Percentiles rank a stretch among this genome's conserved stretches.
phyloP scores from a whole-genome alignment of 2,797 vertebrate species.

The Neostethus bicornis region DNA sequence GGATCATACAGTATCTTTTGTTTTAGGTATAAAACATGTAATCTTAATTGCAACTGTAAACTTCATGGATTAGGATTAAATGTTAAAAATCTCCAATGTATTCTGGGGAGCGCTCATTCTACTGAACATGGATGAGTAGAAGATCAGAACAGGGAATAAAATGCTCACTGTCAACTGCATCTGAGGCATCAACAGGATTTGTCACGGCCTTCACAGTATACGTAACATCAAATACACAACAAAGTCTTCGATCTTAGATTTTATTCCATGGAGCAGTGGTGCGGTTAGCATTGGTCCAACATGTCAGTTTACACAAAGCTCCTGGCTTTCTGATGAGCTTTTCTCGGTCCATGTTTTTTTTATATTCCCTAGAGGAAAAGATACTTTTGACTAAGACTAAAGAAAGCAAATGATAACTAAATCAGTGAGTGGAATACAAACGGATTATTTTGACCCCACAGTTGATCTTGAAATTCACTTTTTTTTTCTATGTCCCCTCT shows the following conservation, averaged over 20 bases:
- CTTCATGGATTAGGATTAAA: constrained; percentile 33
- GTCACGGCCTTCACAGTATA: neutral
- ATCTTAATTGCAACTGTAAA: constrained; percentile 31
- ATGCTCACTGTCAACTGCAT: constrained; percentile 5
- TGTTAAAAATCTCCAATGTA: constrained; percentile 23
- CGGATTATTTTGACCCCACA: neutral
- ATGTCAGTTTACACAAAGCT: neutral
- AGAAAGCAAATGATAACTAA: neutral
- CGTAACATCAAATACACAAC: neutral
- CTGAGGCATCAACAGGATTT: neutral
- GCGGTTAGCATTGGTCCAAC: neutral
- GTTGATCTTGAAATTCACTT: neutral
- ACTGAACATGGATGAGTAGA: constrained; percentile 7
- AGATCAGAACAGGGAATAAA: constrained; percentile 35
- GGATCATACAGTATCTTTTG: constrained; percentile 3
- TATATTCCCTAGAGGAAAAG: neutral
- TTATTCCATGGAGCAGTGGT: neutral
- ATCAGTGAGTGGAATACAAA: neutral
- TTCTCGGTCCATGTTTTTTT: neutral
- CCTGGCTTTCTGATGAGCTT: neutral
- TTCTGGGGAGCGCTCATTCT: constrained; percentile 15
- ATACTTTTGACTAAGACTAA: neutral
- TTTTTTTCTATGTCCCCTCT: neutral
- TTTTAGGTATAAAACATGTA: constrained; percentile 33
- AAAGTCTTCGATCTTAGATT: neutral